Percentiles rank a stretch among this genome's conserved stretches.
Evolutionary conservation across 2,888 invertebrate genomes (phyloP).

Genomic region (Polia nebulosa): DNA sequence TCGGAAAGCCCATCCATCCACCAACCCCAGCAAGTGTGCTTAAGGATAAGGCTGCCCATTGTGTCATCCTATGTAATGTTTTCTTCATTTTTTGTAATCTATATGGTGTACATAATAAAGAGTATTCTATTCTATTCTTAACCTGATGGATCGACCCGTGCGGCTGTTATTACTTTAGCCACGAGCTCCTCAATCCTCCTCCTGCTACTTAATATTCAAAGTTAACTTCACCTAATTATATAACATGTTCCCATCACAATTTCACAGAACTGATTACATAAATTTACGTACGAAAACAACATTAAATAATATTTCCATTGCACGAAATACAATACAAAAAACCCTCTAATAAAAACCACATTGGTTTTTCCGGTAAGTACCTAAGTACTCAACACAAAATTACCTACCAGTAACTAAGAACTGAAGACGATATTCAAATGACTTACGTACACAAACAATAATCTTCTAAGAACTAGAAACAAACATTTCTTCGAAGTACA

Average conservation of each 20-base stretch:
- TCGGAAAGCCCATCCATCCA: no score
- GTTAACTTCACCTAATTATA: background rate
- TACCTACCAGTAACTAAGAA: constrained; percentile 29
- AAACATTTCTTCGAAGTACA: constrained; percentile 17
- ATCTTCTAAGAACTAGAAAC: constrained; percentile 39
- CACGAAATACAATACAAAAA: constrained; percentile 7
- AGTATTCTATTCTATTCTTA: no score
- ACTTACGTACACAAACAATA: constrained; percentile 20
- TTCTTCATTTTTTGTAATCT: no score
- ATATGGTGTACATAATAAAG: no score
- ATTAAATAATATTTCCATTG: constrained; percentile 11
- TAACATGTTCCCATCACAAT: background rate
- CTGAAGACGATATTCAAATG: constrained; percentile 16
- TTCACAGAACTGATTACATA: background rate
- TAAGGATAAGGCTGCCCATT: no score
- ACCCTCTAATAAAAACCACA: constrained; percentile 3
- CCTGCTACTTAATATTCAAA: no score
- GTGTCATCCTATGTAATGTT: no score
- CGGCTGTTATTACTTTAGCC: no score
- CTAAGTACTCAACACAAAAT: background rate
- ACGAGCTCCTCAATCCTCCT: no score
- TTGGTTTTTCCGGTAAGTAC: constrained; percentile 37
- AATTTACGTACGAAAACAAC: background rate
- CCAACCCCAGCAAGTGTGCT: no score
- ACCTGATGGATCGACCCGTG: no score